Evolutionary conservation across 1,140 invertebrate genomes (phyloP).

Genomic region (Portunus trituberculatus): DNA sequence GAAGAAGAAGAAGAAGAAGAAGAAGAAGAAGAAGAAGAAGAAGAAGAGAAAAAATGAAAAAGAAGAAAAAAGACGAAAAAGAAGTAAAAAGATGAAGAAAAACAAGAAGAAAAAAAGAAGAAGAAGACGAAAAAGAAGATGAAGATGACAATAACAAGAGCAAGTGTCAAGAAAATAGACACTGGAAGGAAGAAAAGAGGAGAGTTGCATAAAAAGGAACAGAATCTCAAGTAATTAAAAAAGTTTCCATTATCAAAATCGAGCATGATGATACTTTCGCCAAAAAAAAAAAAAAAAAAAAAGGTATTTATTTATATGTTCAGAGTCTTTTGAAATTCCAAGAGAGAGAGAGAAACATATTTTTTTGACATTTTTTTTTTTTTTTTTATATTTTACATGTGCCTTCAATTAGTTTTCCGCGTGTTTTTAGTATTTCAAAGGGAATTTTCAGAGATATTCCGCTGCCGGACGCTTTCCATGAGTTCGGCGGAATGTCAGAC

Average conservation of each 20-base stretch:
- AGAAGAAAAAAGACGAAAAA: not conserved
- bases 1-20: not conserved
- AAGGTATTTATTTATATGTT: not conserved
- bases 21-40: not conserved
- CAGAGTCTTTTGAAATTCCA: not conserved
- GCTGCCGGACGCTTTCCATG: not conserved
- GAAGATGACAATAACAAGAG: no score
- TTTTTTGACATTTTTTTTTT: not conserved
- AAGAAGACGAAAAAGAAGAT: not conserved
- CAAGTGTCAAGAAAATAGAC: no score
- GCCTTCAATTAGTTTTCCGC: not conserved
- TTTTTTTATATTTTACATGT: not conserved
- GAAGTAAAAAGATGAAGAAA: not conserved
- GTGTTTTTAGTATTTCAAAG: conserved; percentile 13
- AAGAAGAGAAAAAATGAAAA: not conserved
- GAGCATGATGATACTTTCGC: no score
- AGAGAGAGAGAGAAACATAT: not conserved
- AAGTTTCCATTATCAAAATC: no score
- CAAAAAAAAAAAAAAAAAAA: not conserved
- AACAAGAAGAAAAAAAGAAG: no score
- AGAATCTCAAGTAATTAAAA: no score
- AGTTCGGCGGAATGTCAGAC: not conserved
- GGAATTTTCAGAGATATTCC: conserved; percentile 22
- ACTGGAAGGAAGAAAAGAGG: no score
- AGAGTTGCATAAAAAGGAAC: no score